phyloP scores from a whole-genome alignment of 2,113 vertebrate species.

The Crypturellus undulatus region DNA sequence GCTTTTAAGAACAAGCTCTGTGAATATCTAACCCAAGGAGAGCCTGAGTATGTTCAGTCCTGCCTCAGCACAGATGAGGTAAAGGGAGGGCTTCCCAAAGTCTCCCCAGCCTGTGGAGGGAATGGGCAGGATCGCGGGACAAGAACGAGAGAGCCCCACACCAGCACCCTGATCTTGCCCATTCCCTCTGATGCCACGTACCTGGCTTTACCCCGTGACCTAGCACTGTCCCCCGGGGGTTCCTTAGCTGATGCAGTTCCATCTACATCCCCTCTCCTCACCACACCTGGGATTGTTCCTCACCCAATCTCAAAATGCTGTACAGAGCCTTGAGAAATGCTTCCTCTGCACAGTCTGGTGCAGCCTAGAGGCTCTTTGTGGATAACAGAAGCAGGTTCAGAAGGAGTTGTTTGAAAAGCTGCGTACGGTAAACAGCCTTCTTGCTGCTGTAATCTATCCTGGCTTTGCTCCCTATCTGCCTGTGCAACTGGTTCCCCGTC shows the following conservation, averaged over 20 bases:
- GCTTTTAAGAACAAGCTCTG: neutral
- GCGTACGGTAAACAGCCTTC: accelerated
- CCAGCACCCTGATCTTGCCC: accelerated
- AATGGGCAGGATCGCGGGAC: too few species aligned
- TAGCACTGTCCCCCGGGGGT: neutral
- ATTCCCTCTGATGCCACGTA: neutral
- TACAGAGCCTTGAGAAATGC: neutral
- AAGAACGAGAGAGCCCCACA: neutral
- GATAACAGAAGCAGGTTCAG: neutral
- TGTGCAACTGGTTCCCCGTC: accelerated
- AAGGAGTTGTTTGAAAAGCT: neutral
- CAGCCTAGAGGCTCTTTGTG: neutral
- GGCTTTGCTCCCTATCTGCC: neutral
- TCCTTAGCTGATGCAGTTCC: neutral
- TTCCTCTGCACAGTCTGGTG: neutral
- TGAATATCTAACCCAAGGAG: neutral
- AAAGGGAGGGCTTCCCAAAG: neutral
- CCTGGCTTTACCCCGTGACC: neutral
- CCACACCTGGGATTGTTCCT: accelerated
- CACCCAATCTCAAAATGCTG: accelerated
- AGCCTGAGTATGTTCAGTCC: neutral
- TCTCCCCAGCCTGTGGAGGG: neutral
- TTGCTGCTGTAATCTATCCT: neutral
- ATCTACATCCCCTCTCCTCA: neutral
- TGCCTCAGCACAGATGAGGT: accelerated